Conservation (phyloP, 2,797 vertebrate genomes). For the Siniperca obscura region DNA sequence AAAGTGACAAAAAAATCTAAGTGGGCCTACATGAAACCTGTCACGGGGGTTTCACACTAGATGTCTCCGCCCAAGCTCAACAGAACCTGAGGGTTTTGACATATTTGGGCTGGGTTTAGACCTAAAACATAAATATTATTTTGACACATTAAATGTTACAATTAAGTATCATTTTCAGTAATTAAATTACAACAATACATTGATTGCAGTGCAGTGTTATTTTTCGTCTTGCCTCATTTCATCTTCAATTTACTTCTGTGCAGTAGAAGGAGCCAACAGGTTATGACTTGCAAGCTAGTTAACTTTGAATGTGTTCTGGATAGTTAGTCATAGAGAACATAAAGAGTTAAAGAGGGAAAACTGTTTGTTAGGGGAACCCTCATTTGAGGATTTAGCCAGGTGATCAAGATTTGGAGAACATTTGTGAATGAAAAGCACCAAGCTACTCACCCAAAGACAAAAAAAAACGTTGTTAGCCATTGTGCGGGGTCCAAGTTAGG, state of each 20-base stretch:
- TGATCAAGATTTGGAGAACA: neutral
- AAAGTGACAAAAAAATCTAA: conserved; percentile 46
- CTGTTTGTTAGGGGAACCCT: neutral
- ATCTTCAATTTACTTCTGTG: neutral
- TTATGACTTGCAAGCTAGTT: conserved; percentile 10
- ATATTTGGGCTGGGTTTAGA: conserved; percentile 22
- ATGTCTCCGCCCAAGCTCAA: conserved; percentile 21
- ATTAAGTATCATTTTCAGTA: conserved; percentile 24
- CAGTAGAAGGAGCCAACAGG: conserved; percentile 2
- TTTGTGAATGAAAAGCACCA: neutral
- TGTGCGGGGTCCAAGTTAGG: neutral
- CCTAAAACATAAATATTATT: conserved; percentile 8
- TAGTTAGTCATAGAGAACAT: neutral
- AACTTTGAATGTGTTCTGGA: conserved; percentile 19
- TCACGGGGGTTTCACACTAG: conserved; percentile 30
- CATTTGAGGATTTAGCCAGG: neutral
- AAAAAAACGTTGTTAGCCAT: too few species aligned
- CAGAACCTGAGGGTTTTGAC: conserved; percentile 16
- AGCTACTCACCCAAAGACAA: neutral
- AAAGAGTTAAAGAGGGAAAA: neutral
- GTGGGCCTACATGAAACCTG: conserved; percentile 36
- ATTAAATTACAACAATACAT: conserved; percentile 14
- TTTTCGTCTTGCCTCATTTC: neutral
- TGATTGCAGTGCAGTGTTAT: neutral
- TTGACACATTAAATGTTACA: conserved; percentile 12